Conservation (phyloP, 2,888 invertebrate genomes). For the Acleris emargana region DNA sequence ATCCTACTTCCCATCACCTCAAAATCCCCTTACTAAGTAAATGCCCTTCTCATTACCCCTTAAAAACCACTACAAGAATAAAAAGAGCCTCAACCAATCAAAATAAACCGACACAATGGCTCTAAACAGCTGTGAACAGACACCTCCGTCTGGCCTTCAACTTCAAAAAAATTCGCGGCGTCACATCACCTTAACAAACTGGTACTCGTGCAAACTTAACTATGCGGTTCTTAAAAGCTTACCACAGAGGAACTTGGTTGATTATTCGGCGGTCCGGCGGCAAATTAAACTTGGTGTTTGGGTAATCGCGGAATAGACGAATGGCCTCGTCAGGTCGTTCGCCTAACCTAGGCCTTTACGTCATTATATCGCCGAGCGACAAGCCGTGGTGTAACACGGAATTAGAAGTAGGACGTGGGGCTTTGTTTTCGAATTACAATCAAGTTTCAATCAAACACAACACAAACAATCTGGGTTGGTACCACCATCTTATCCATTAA, state of each 20-base stretch:
- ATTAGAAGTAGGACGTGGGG: slow-evolving; percentile 34
- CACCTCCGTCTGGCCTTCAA: slow-evolving; percentile 32
- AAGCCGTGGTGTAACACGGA: slow-evolving; percentile 24
- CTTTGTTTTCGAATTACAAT: slow-evolving; percentile 24
- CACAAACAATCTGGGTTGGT: no score
- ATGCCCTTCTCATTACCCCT: neutral
- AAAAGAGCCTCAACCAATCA: neutral
- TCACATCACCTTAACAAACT: slow-evolving; percentile 51
- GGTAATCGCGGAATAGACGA: slow-evolving; percentile 56
- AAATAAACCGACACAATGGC: slow-evolving; percentile 27
- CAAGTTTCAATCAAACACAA: no score
- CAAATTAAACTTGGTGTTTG: slow-evolving; percentile 11
- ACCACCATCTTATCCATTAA: no score
- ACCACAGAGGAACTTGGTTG: neutral
- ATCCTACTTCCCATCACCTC: no score
- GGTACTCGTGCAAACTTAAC: slow-evolving; percentile 16
- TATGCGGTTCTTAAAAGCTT: neutral
- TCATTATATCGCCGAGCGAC: slow-evolving; percentile 43
- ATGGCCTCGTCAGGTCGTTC: slow-evolving; percentile 71
- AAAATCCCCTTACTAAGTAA: no score
- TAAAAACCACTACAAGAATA: no score
- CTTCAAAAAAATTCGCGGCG: slow-evolving; percentile 45
- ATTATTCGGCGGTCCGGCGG: neutral
- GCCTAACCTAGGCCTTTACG: slow-evolving; percentile 65
- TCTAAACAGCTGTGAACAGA: slow-evolving; percentile 31